A percentile compares a stretch with the other conserved stretches of the same genome.
Evolutionary conservation across 1,140 invertebrate species (phyloP).

Genomic region (Drosophila pachea): DNA sequence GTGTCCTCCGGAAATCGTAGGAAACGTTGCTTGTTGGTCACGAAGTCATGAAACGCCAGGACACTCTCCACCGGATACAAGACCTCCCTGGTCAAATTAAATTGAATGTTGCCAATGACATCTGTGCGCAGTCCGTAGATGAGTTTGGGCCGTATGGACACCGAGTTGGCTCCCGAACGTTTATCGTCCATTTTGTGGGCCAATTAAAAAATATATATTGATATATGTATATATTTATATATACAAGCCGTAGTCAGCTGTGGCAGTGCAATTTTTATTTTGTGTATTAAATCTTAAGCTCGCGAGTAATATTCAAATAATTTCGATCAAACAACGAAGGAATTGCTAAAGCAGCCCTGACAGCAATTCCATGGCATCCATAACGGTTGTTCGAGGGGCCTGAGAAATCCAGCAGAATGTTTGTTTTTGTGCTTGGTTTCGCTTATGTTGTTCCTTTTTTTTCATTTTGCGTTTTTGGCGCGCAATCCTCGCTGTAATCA

Average conservation of each 20-base stretch:
- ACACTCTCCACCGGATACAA: conserved; percentile 84
- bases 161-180: conserved; percentile 35
- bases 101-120: conserved; percentile 82
- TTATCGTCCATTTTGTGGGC: conserved; percentile 50
- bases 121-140: conserved; percentile 82
- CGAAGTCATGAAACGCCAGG: conserved; percentile 81
- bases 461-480: conserved; percentile 14
- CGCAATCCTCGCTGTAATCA: conserved; percentile 25
- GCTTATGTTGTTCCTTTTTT: background rate
- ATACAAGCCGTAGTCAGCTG: background rate
- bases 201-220: conserved; percentile 52
- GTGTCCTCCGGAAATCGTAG: conserved; percentile 76
- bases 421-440: background rate
- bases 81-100: conserved; percentile 82
- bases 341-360: conserved; percentile 52
- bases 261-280: conserved; percentile 24
- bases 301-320: conserved; percentile 29
- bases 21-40: conserved; percentile 79
- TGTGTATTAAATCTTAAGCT: conserved; percentile 11
- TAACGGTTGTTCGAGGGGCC: background rate
- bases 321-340: conserved; percentile 69
- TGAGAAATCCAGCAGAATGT: conserved; percentile 3
- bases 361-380: conserved; percentile 67
- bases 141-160: conserved; percentile 80
- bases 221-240: conserved; percentile 5